phyloP scores from a whole-genome alignment of 1,140 invertebrate genomes.

The Platyura marginata region DNA sequence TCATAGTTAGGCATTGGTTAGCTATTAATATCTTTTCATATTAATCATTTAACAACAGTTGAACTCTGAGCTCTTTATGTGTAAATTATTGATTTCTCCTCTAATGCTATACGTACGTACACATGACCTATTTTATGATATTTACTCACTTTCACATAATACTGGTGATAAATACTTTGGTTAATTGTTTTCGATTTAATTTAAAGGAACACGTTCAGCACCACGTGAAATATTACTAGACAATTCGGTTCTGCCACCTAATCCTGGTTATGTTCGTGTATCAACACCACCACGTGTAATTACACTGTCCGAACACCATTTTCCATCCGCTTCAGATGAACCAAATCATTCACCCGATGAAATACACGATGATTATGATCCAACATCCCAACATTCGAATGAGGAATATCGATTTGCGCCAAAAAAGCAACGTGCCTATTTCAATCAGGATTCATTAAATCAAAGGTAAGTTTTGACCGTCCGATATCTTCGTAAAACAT shows the following conservation, averaged over 20 bases:
- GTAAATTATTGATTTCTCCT: no score
- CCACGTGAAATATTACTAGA: slow-evolving; percentile 70
- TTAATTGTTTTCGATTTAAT: slow-evolving; percentile 1
- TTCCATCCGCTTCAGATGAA: slow-evolving; percentile 51
- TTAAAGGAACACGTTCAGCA: slow-evolving; percentile 49
- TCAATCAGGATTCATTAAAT: slow-evolving; percentile 10
- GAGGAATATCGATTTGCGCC: no score
- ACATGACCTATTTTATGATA: no score
- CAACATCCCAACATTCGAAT: background rate
- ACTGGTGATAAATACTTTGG: background rate
- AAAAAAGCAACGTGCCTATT: no score
- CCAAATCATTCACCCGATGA: slow-evolving; percentile 12
- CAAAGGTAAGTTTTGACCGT: background rate
- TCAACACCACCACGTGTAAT: slow-evolving; percentile 66
- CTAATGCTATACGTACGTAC: background rate
- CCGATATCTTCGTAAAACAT: no score
- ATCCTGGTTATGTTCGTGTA: slow-evolving; percentile 50
- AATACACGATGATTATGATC: slow-evolving; percentile 4
- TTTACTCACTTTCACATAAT: background rate
- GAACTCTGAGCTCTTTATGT: no score
- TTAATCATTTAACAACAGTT: no score
- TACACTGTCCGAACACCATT: slow-evolving; percentile 61
- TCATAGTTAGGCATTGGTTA: no score
- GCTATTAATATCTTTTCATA: no score
- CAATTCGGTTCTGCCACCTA: slow-evolving; percentile 54